phyloP scores from a whole-genome alignment of 1,140 invertebrate genomes.

The Drosophila tristis region DNA sequence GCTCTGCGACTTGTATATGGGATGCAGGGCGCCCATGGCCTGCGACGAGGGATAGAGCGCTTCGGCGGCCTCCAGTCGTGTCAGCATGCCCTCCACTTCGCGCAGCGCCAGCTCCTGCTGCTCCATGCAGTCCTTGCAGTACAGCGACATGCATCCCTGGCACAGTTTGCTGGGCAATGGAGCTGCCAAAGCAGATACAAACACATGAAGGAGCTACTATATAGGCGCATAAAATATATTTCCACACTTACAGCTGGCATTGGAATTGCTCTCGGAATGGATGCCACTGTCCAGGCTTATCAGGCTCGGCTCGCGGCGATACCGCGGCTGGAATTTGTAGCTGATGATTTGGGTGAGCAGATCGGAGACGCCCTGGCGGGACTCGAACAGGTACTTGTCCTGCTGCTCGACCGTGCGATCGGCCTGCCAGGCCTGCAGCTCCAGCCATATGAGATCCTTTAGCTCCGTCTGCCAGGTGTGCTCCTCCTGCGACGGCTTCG shows the following conservation, averaged over 20 bases:
- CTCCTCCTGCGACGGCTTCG: conserved; percentile 91
- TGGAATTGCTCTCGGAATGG: conserved; percentile 72
- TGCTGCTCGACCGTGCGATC: conserved; percentile 90
- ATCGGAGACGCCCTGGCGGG: conserved; percentile 88
- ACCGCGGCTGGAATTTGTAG: conserved; percentile 86
- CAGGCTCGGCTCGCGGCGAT: conserved; percentile 56
- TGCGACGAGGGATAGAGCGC: conserved; percentile 93
- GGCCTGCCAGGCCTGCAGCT: conserved; percentile 92
- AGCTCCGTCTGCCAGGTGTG: conserved; percentile 93
- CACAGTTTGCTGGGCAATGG: conserved; percentile 71
- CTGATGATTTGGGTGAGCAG: conserved; percentile 91
- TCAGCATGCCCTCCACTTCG: conserved; percentile 89
- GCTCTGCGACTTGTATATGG: conserved; percentile 88
- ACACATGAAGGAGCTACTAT: background rate
- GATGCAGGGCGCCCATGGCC: conserved; percentile 90
- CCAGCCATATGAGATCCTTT: conserved; percentile 95
- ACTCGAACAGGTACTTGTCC: conserved; percentile 90
- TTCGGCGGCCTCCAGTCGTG: conserved; percentile 90
- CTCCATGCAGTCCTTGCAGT: conserved; percentile 88
- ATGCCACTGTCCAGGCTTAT: conserved; percentile 78
- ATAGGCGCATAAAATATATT: background rate
- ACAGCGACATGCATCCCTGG: conserved; percentile 88
- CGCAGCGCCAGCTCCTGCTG: conserved; percentile 89
- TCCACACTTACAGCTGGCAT: conserved; percentile 75
- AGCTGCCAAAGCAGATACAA: conserved; percentile 30